phyloP scores from a whole-genome alignment of 2,888 invertebrate genomes.

The Acanthopleura granulata region DNA sequence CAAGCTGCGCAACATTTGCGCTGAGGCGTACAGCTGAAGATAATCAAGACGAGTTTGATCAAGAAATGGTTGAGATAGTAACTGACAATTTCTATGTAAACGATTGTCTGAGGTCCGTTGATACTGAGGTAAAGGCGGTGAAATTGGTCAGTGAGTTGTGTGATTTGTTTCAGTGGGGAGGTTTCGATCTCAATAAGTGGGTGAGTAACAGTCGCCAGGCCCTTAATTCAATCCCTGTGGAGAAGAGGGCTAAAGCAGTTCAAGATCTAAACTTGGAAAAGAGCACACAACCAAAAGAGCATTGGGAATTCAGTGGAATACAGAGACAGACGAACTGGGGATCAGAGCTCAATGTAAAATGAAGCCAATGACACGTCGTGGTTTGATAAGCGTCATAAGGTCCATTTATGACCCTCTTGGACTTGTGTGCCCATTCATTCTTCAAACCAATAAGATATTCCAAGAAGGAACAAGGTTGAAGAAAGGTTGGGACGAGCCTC shows the following conservation, averaged over 20 bases:
- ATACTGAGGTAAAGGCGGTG: not conserved
- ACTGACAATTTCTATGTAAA: conserved; percentile 17
- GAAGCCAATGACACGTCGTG: not conserved
- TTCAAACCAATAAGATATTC: not conserved
- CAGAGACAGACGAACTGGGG: not conserved
- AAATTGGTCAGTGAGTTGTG: not conserved
- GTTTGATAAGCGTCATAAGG: not conserved
- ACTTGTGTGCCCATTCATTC: not conserved
- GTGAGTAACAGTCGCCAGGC: not conserved
- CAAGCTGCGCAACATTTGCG: conserved; percentile 4
- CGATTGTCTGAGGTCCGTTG: conserved; percentile 21
- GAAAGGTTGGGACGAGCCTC: not conserved
- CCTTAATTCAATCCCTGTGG: not conserved
- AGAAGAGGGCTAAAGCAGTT: not conserved
- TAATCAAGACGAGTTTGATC: not conserved
- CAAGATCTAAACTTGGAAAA: conserved; percentile 3
- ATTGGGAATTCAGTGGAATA: not conserved
- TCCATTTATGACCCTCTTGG: conserved; percentile 20
- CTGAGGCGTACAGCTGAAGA: conserved; percentile 10
- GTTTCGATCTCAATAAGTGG: conserved; percentile 18
- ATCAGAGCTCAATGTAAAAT: not conserved
- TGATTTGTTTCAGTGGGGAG: not conserved
- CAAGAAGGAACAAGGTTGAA: not conserved
- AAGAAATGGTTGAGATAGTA: not conserved
- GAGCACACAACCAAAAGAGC: not conserved